Percentiles rank a stretch among this genome's conserved stretches.
Evolutionary conservation across 2,888 invertebrate genomes (phyloP).

Genomic region (Diaprepes abbreviatus): DNA sequence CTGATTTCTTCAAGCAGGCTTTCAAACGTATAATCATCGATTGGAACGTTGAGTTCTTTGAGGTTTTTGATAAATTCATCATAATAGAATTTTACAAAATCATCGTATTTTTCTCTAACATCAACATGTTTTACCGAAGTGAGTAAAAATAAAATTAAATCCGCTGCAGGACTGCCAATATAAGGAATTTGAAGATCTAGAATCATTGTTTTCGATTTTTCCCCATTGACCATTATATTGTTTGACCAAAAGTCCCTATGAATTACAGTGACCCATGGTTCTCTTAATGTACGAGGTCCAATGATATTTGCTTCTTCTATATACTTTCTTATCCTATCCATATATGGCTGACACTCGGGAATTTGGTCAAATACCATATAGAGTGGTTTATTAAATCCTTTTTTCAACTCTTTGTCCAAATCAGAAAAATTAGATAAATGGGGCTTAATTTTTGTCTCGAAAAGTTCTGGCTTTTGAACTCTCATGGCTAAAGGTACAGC

Average conservation of each 20-base stretch:
- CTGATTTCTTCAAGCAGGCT: neutral
- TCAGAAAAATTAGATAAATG: constrained; percentile 16
- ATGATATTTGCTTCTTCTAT: constrained; percentile 1
- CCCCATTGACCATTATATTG: neutral
- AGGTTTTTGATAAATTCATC: too few species aligned
- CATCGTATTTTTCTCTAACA: constrained; percentile 17
- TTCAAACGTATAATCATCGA: constrained; percentile 23
- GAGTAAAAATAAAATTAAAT: constrained; percentile 33
- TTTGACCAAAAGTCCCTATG: constrained; percentile 38
- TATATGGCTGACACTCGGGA: constrained; percentile 6
- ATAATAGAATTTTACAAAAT: neutral
- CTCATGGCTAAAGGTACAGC: too few species aligned
- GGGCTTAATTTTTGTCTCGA: constrained; percentile 9
- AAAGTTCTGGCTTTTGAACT: constrained; percentile 7
- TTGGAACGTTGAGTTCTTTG: constrained; percentile 12
- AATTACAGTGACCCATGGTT: neutral
- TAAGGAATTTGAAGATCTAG: constrained; percentile 21
- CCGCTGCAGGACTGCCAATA: constrained; percentile 16
- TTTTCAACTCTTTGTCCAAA: neutral
- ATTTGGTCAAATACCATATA: neutral
- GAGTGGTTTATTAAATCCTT: neutral
- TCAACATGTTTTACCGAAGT: constrained; percentile 26
- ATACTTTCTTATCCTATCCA: constrained; percentile 2
- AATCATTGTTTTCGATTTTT: constrained; percentile 11
- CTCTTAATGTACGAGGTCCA: neutral